Evolutionary conservation across 2,888 invertebrate species (phyloP).

Genomic region (Drosophila atroscutellata): DNA sequence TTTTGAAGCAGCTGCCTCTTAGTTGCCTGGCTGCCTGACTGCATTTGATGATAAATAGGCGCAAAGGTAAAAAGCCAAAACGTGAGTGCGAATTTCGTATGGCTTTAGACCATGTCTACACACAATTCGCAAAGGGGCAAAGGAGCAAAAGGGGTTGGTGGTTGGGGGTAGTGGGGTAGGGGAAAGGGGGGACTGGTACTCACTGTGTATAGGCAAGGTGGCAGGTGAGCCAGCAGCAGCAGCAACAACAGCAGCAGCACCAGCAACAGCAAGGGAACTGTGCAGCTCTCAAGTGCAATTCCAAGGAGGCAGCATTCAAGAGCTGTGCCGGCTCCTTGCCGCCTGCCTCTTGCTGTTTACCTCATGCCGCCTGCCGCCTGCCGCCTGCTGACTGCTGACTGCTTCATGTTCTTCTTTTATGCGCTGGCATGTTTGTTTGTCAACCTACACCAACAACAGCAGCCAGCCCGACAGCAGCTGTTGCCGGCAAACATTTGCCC

Average conservation of each 20-base stretch:
- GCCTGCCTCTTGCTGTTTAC: slow-evolving; percentile 27
- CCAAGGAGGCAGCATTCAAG: slow-evolving; percentile 67
- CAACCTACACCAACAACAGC: slow-evolving; percentile 70
- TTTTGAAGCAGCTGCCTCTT: slow-evolving; percentile 65
- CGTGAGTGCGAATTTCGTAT: slow-evolving; percentile 76
- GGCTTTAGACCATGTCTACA: slow-evolving; percentile 57
- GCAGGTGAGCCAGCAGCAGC: slow-evolving; percentile 47
- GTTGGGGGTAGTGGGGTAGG: not conserved
- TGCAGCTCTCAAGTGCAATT: slow-evolving; percentile 70
- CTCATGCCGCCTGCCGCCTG: slow-evolving; percentile 10
- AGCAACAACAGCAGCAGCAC: not conserved
- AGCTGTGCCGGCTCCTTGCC: slow-evolving; percentile 43
- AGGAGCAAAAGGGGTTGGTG: not conserved
- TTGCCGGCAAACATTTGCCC: slow-evolving; percentile 73
- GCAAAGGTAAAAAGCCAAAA: slow-evolving; percentile 79
- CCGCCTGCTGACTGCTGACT: not conserved
- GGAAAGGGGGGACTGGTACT: not conserved
- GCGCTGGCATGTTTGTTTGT: slow-evolving; percentile 79
- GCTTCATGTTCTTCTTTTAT: slow-evolving; percentile 62
- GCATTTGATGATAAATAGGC: slow-evolving; percentile 78
- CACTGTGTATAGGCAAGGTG: slow-evolving; percentile 38
- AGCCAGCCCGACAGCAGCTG: slow-evolving; percentile 61
- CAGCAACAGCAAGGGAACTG: slow-evolving; percentile 48
- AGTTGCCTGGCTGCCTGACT: slow-evolving; percentile 38
- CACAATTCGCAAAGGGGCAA: slow-evolving; percentile 33